phyloP scores from a whole-genome alignment of 2,797 vertebrate genomes.

The Chloroceryle amazona region DNA sequence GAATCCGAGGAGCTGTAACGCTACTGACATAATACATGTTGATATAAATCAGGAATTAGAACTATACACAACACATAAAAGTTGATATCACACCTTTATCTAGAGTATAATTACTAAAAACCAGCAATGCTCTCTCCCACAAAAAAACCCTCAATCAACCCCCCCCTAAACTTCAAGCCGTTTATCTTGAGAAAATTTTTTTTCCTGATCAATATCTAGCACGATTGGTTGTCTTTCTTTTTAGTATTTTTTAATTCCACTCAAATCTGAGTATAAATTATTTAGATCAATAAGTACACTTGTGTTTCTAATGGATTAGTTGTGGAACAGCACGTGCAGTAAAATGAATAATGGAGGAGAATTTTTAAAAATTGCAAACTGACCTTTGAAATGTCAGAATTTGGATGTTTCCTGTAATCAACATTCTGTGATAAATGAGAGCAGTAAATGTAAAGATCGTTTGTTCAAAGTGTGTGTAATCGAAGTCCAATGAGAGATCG shows the following conservation, averaged over 20 bases:
- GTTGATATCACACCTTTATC: neutral
- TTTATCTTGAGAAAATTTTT: neutral
- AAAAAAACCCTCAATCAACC: neutral
- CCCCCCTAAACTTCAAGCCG: neutral
- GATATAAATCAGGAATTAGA: neutral
- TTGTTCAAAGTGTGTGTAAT: conserved; percentile 45
- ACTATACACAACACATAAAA: neutral
- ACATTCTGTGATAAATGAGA: conserved; percentile 49
- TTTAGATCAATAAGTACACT: neutral
- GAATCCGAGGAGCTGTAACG: neutral
- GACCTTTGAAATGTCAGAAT: conserved; percentile 71
- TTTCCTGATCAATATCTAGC: neutral
- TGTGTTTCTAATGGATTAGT: conserved; percentile 8
- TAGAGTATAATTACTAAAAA: neutral
- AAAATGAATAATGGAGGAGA: conserved; percentile 45
- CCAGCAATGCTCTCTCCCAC: rapidly evolving
- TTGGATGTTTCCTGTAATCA: conserved; percentile 52
- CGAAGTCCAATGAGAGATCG: conserved; percentile 47
- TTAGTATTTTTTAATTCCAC: neutral
- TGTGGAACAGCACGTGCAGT: neutral
- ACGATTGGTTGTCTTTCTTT: neutral
- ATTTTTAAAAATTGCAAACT: conserved; percentile 46
- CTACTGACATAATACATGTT: neutral
- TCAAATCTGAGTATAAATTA: neutral
- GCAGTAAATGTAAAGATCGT: conserved; percentile 42